A percentile compares a stretch with the other conserved stretches of the same genome.
Conservation (phyloP, 2,113 vertebrate species). For the Notechis scutatus region DNA sequence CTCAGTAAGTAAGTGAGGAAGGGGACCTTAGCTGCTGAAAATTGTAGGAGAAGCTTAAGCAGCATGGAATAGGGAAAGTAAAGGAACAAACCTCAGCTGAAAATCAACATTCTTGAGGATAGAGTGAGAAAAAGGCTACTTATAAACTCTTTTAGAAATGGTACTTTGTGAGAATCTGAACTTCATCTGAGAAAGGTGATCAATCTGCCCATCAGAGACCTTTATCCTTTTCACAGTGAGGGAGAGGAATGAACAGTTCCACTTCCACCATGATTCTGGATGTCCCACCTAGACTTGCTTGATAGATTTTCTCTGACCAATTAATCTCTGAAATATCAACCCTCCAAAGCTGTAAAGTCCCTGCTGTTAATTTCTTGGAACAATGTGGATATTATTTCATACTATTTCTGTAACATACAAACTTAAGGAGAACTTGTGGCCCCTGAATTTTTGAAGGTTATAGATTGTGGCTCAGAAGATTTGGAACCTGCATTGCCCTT, state of each 20-base stretch:
- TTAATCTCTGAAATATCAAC: background rate
- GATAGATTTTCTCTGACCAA: background rate
- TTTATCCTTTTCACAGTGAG: background rate
- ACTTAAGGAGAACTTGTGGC: background rate
- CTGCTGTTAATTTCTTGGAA: background rate
- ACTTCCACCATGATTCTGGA: background rate
- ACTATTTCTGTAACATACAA: background rate
- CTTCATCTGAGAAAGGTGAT: background rate
- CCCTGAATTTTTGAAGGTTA: background rate
- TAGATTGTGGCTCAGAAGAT: background rate
- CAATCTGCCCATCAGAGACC: background rate
- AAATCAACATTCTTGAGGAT: background rate
- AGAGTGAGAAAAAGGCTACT: background rate
- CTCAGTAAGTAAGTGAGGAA: background rate
- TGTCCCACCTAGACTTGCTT: background rate
- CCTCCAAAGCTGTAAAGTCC: background rate
- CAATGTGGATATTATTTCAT: background rate
- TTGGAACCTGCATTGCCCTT: background rate
- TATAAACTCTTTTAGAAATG: background rate
- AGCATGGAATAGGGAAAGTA: background rate
- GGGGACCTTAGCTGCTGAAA: background rate
- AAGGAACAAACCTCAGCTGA: background rate
- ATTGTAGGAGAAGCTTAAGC: background rate
- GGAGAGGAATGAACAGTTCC: background rate
- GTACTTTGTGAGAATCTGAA: background rate